Percentiles rank a stretch among this genome's conserved stretches.
phyloP scores from a whole-genome alignment of 2,888 invertebrate genomes.

The Yponomeuta malinellus region DNA sequence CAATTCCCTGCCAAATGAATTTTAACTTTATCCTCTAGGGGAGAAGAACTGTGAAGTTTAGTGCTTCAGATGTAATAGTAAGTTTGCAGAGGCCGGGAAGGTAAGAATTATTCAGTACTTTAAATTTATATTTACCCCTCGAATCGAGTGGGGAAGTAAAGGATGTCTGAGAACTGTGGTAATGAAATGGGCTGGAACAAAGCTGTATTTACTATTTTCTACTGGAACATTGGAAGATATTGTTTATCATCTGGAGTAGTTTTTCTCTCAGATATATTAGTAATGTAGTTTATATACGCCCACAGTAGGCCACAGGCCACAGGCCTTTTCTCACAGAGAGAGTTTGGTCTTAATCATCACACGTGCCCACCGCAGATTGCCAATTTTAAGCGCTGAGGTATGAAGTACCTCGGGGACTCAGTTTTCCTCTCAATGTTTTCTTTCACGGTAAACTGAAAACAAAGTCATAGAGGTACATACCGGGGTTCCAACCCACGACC shows the following conservation, averaged over 20 bases:
- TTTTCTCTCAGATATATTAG: background rate
- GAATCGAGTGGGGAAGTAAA: background rate
- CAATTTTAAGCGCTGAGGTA: no score
- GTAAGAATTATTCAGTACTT: constrained; percentile 1
- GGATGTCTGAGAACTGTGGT: background rate
- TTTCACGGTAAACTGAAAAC: no score
- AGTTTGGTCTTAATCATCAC: background rate
- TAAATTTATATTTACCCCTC: constrained; percentile 1
- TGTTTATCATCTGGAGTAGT: background rate
- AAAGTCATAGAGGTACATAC: no score
- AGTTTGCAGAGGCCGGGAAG: background rate
- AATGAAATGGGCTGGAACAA: background rate
- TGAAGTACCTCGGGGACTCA: no score
- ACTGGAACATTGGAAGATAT: background rate
- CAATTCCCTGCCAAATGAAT: background rate
- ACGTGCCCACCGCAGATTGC: no score
- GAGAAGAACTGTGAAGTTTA: background rate
- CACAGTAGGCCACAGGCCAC: no score
- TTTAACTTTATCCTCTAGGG: background rate
- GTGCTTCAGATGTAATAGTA: background rate
- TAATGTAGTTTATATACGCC: no score
- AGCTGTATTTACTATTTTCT: background rate
- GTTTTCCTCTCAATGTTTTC: no score
- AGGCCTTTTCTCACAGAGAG: no score
- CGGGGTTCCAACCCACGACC: no score